Evolutionary conservation across 2,797 vertebrate species (phyloP).

Genomic region (Gambusia yucatana): DNA sequence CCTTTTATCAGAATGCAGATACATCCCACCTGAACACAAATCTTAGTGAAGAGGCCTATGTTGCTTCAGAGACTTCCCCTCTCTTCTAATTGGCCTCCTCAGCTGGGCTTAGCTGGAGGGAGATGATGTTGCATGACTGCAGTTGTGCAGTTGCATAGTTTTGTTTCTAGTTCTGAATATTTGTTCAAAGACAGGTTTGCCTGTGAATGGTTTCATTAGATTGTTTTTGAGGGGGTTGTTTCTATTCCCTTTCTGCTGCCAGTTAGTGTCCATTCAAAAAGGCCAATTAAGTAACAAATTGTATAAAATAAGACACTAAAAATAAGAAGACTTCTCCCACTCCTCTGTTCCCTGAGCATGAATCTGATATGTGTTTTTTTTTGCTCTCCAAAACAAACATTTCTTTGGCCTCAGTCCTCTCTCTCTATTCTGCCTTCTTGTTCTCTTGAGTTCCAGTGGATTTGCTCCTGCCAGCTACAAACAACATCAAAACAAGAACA

Average conservation of each 20-base stretch:
- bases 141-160: neutral
- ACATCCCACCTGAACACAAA: conserved; percentile 6
- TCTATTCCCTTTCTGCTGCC: neutral
- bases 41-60: neutral
- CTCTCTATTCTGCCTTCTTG: neutral
- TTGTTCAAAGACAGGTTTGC: neutral
- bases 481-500: conserved; percentile 42
- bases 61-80: neutral
- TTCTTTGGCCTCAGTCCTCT: conserved; percentile 4
- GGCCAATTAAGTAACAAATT: neutral
- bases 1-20: neutral
- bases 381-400: conserved; percentile 20
- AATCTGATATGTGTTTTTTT: neutral
- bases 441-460: conserved; percentile 27
- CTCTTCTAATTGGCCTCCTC: conserved; percentile 1
- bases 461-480: conserved; percentile 23
- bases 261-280: neutral
- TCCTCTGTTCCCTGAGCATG: neutral
- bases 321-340: neutral
- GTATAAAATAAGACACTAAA: neutral
- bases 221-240: neutral
- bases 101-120: neutral
- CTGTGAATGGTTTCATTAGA: neutral
- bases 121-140: neutral
- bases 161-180: neutral